Conservation (phyloP, 2,797 vertebrate species). For the Alfaro cultratus region DNA sequence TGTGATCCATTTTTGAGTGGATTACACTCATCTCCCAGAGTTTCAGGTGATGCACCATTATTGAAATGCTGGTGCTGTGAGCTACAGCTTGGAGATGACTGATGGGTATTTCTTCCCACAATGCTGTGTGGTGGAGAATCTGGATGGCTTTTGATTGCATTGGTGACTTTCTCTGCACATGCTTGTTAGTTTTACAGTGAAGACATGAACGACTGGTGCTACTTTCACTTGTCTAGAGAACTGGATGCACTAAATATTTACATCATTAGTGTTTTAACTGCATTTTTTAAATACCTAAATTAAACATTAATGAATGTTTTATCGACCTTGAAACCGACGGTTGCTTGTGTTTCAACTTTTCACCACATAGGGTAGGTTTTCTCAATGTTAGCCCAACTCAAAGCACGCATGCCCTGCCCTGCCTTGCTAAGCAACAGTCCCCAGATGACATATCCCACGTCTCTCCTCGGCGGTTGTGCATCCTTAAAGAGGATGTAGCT, state of each 20-base stretch:
- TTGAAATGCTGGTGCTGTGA: slow-evolving; percentile 54
- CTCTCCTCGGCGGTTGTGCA: slow-evolving; percentile 76
- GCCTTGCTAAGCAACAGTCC: slow-evolving; percentile 49
- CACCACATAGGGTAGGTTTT: not conserved
- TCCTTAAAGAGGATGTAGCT: slow-evolving; percentile 89
- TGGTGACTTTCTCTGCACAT: slow-evolving; percentile 13
- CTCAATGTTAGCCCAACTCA: not conserved
- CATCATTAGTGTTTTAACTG: slow-evolving; percentile 5
- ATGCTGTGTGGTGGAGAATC: slow-evolving; percentile 16
- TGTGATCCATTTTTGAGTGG: slow-evolving; percentile 54
- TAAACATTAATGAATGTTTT: not conserved
- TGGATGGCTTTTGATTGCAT: slow-evolving; percentile 21
- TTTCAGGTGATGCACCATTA: slow-evolving; percentile 67
- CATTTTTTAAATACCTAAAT: slow-evolving; percentile 14
- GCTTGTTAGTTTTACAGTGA: slow-evolving; percentile 7
- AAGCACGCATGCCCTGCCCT: slow-evolving; percentile 48
- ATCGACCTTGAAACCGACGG: slow-evolving; percentile 4
- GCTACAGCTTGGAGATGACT: slow-evolving; percentile 47
- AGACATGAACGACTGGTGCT: slow-evolving; percentile 10
- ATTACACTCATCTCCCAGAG: slow-evolving; percentile 57
- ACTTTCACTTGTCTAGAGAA: slow-evolving; percentile 26
- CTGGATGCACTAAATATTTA: not conserved
- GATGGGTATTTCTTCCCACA: slow-evolving; percentile 36
- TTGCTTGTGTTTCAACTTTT: not conserved
- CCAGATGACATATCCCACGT: slow-evolving; percentile 58